Percentiles rank a stretch among this genome's conserved stretches.
Evolutionary conservation across 2,113 vertebrate genomes (phyloP).

Genomic region (Asarcornis scutulata): DNA sequence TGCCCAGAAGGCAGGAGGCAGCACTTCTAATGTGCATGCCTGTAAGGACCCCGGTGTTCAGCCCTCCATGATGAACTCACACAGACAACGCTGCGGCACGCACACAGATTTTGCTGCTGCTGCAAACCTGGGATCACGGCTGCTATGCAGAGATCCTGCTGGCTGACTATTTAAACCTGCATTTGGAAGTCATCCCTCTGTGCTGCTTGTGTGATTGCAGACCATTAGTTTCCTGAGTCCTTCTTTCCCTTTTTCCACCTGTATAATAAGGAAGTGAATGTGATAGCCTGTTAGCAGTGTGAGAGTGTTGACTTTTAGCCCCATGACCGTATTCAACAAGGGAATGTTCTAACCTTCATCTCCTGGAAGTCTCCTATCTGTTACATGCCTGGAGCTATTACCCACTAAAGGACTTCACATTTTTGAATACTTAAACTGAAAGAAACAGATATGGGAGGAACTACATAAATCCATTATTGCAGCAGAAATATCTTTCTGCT

Average conservation of each 20-base stretch:
- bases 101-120: neutral
- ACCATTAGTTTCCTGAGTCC: neutral
- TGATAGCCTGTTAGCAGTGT: neutral
- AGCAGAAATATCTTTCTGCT: conserved; percentile 75
- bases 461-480: conserved; percentile 75
- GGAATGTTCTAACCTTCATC: conserved; percentile 40
- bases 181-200: neutral
- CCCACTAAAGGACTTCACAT: conserved; percentile 50
- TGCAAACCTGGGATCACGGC: rapidly evolving
- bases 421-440: conserved; percentile 70
- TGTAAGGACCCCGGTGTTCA: neutral
- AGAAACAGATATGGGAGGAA: conserved; percentile 72
- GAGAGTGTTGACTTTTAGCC: conserved; percentile 40
- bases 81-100: rapidly evolving
- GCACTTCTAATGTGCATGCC: rapidly evolving
- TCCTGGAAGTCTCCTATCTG: conserved; percentile 40
- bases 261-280: neutral
- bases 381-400: conserved; percentile 44
- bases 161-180: neutral
- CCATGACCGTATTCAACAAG: neutral
- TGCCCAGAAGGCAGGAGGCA: neutral
- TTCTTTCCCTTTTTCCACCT: neutral
- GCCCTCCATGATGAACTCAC: neutral
- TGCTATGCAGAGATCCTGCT: neutral
- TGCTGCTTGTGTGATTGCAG: neutral